A percentile compares a stretch with the other conserved stretches of the same genome.
Evolutionary conservation across 2,113 vertebrate genomes (phyloP).

Genomic region (Glareola pratincola): DNA sequence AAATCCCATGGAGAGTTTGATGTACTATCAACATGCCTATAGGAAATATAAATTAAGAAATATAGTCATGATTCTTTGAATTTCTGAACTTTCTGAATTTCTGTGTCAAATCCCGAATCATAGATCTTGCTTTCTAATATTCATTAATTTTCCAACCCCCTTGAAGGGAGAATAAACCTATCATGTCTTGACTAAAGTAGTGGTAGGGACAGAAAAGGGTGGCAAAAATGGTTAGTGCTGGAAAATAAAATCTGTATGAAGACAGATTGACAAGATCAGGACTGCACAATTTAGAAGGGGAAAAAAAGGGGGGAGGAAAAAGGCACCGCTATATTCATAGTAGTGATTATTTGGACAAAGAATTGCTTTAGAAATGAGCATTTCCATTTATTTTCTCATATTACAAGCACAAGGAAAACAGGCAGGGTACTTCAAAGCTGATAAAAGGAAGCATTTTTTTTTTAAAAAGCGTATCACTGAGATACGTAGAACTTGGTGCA

Average conservation of each 20-base stretch:
- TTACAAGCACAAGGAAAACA: background rate
- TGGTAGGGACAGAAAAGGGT: background rate
- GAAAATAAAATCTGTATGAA: background rate
- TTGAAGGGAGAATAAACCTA: background rate
- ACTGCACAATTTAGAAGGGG: background rate
- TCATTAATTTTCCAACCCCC: background rate
- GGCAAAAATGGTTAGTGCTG: background rate
- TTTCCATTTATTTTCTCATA: background rate
- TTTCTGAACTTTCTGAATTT: background rate
- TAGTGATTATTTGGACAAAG: background rate
- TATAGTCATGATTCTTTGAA: background rate
- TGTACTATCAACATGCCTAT: background rate
- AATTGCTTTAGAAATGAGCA: background rate
- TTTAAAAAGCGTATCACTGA: background rate
- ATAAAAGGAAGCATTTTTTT: background rate
- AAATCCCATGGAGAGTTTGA: background rate
- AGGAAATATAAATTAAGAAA: background rate
- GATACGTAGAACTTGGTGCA: background rate
- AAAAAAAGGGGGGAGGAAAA: background rate
- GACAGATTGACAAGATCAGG: background rate
- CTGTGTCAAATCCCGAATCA: background rate
- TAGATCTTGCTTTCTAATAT: background rate
- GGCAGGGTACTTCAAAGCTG: background rate
- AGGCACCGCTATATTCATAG: background rate
- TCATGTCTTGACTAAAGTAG: background rate